phyloP scores from a whole-genome alignment of 2,797 vertebrate species.

The Brachymystax lenok region DNA sequence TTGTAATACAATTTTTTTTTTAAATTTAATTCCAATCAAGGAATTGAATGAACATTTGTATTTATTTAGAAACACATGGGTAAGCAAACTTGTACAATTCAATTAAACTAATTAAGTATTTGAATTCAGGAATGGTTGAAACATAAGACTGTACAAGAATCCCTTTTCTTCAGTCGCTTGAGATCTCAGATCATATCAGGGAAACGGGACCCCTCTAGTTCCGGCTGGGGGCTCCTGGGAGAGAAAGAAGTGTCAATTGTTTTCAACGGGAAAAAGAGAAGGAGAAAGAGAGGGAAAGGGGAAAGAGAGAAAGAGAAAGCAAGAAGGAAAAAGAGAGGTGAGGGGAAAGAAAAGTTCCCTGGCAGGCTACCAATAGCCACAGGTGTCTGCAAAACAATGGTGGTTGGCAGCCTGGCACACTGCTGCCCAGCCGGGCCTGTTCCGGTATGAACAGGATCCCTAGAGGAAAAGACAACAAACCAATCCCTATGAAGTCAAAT shows the following conservation, averaged over 20 bases:
- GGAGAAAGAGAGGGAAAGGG: too few species aligned
- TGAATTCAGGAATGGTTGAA: constrained; percentile 52
- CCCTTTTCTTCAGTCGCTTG: constrained; percentile 52
- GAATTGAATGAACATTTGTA: constrained; percentile 1
- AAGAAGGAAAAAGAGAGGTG: constrained; percentile 25
- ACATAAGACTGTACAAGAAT: constrained; percentile 60
- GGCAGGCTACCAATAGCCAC: constrained; percentile 66
- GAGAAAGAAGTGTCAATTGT: constrained; percentile 54
- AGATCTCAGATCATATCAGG: constrained; percentile 57
- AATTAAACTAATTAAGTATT: constrained; percentile 37
- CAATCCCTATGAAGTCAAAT: constrained; percentile 52
- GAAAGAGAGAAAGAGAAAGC: too few species aligned
- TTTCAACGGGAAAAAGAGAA: constrained; percentile 42
- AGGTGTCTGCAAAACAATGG: constrained; percentile 70
- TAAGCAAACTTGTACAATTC: neutral
- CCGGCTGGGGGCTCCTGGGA: constrained; percentile 48
- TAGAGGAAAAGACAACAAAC: constrained; percentile 52
- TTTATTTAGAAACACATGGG: neutral
- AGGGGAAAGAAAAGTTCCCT: constrained; percentile 52
- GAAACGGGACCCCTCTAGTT: constrained; percentile 55
- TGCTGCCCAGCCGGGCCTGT: constrained; percentile 33
- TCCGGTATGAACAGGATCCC: constrained; percentile 63
- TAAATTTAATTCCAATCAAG: neutral
- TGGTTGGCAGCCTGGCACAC: constrained; percentile 37
- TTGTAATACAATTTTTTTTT: neutral